Percentiles rank a stretch among this genome's conserved stretches.
Conservation (phyloP, 2,888 invertebrate genomes). For the Drosophila imparisetae region DNA sequence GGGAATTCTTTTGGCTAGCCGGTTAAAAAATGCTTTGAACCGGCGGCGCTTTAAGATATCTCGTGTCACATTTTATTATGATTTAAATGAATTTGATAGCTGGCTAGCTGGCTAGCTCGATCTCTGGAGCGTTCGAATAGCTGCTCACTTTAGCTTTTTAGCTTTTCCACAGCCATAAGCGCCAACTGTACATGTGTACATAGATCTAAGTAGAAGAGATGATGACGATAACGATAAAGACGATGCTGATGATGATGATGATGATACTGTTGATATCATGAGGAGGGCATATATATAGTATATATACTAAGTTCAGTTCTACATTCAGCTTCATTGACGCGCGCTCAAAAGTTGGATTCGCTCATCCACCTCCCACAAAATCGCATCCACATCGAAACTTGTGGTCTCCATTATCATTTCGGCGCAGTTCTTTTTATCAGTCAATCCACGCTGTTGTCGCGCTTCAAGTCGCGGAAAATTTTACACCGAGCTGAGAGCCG, state of each 20-base stretch:
- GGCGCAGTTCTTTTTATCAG: slow-evolving; percentile 79
- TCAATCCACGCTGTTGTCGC: slow-evolving; percentile 66
- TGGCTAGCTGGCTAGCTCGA: slow-evolving; percentile 25
- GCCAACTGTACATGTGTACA: slow-evolving; percentile 20
- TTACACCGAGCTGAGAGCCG: slow-evolving; percentile 13
- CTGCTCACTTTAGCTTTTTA: slow-evolving; percentile 21
- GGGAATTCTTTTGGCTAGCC: slow-evolving; percentile 14
- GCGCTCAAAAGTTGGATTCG: slow-evolving; percentile 50
- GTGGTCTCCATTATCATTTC: slow-evolving; percentile 62
- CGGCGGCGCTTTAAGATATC: slow-evolving; percentile 54
- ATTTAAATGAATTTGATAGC: slow-evolving; percentile 78
- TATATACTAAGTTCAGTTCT: slow-evolving; percentile 54
- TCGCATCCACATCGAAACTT: slow-evolving; percentile 41
- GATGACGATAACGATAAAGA: slow-evolving; percentile 4
- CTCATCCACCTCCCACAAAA: slow-evolving; percentile 50
- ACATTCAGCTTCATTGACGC: slow-evolving; percentile 71
- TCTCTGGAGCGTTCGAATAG: slow-evolving; percentile 51
- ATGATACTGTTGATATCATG: slow-evolving; percentile 42
- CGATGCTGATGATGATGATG: slow-evolving; percentile 14
- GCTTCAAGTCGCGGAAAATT: slow-evolving; percentile 65
- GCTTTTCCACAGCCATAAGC: slow-evolving; percentile 38
- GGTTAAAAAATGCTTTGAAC: slow-evolving; percentile 37
- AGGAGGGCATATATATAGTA: slow-evolving; percentile 40
- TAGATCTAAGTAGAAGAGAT: slow-evolving; percentile 5
- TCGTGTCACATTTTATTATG: slow-evolving; percentile 69